These are phyloP conservation scores for Ageneiosus marmoratus DNA, from an alignment of 2,113 vertebrate genomes.

Conservation along the genomic window DNA sequence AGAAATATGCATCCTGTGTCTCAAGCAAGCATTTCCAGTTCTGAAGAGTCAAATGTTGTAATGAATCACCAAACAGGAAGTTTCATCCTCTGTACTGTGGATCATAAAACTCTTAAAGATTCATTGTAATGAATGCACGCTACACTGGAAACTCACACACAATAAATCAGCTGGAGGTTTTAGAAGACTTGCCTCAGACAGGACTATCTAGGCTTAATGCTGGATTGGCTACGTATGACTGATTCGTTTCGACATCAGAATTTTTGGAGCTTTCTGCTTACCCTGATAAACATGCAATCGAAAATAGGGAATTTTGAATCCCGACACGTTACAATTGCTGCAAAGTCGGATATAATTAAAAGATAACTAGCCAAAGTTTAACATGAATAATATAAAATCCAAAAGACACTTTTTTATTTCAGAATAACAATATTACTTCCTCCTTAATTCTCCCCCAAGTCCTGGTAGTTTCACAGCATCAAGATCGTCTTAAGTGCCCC, in stretches of 20 bases:
- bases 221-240: background rate
- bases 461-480: too few relatives aligned
- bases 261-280: too few relatives aligned
- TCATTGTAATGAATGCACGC: background rate
- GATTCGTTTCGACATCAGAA: too few relatives aligned
- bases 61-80: background rate
- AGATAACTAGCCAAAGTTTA: background rate
- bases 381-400: background rate
- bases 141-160: background rate
- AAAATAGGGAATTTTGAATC: too few relatives aligned
- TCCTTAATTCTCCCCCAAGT: background rate
- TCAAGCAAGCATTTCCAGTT: conserved; percentile 18
- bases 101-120: background rate
- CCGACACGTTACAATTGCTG: background rate
- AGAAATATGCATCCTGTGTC: background rate
- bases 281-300: too few relatives aligned
- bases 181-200: background rate
- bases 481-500: background rate
- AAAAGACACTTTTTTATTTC: background rate
- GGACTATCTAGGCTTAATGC: background rate
- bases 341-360: background rate
- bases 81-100: background rate
- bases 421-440: background rate
- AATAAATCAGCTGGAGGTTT: background rate
- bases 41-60: background rate